phyloP scores from a whole-genome alignment of 2,113 vertebrate species.

The Heptranchias perlo region DNA sequence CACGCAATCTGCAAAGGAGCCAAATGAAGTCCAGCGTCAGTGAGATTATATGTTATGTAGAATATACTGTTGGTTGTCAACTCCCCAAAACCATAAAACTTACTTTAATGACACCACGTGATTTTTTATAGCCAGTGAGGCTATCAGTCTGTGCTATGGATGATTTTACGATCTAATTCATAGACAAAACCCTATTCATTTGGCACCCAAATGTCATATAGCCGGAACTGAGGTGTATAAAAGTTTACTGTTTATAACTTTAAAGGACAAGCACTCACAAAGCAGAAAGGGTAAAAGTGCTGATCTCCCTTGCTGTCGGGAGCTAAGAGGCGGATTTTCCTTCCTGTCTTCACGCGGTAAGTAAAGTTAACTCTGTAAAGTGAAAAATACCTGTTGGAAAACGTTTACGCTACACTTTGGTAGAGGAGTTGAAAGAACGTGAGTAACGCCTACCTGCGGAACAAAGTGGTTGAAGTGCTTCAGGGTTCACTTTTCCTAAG shows the following conservation, averaged over 20 bases:
- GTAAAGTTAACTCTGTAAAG: conserved; percentile 58
- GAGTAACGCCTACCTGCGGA: conserved; percentile 35
- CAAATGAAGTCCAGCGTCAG: conserved; percentile 92
- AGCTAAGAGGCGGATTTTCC: conserved; percentile 59
- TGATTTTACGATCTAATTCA: conserved; percentile 99
- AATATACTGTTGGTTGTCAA: conserved; percentile 98
- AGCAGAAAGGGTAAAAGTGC: conserved; percentile 66
- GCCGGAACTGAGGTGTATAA: conserved; percentile 92
- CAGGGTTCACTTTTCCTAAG: neutral
- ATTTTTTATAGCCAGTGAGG: conserved; percentile 99
- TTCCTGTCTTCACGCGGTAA: conserved; percentile 63
- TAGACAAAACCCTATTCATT: conserved; percentile 99
- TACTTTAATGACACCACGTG: conserved; percentile 99
- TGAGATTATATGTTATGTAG: conserved; percentile 99
- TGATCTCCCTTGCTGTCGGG: conserved; percentile 70
- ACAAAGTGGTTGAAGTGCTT: conserved; percentile 28
- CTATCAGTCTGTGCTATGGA: conserved; percentile 96
- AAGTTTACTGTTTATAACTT: conserved; percentile 91
- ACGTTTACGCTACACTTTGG: conserved; percentile 34
- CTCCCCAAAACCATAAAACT: conserved; percentile 99
- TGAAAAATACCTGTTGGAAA: conserved; percentile 52
- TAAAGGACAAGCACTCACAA: conserved; percentile 73
- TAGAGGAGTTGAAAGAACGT: conserved; percentile 16
- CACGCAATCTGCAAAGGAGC: conserved; percentile 89
- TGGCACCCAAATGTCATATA: conserved; percentile 95